Evolutionary conservation across 1,140 invertebrate genomes (phyloP).

Genomic region (Stegodyphus dumicola): DNA sequence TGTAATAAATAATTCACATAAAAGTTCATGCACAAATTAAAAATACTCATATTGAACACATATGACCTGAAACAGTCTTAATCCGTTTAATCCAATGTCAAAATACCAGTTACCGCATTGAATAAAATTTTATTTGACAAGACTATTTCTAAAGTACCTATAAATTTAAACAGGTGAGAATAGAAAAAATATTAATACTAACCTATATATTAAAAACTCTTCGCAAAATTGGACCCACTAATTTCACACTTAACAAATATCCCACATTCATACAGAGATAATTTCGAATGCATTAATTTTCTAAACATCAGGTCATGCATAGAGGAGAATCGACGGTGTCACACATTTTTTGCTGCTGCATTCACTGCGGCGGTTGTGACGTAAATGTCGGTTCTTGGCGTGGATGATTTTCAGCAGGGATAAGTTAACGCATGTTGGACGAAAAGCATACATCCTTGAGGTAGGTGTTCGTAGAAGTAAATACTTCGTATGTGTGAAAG

Average conservation of each 20-base stretch:
- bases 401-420: not conserved
- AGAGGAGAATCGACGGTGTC: constrained; percentile 37
- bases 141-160: no score
- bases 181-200: no score
- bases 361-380: constrained; percentile 46
- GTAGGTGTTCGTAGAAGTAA: not conserved
- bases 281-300: not conserved
- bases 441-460: not conserved
- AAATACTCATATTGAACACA: no score
- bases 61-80: no score
- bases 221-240: no score
- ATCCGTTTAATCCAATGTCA: no score
- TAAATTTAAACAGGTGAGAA: no score
- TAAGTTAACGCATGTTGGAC: not conserved
- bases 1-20: no score
- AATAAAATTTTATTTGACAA: no score
- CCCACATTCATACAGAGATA: not conserved
- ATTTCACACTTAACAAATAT: not conserved
- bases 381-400: constrained; percentile 12
- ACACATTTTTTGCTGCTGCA: constrained; percentile 52
- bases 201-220: no score
- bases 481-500: not conserved
- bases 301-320: not conserved
- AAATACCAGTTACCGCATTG: no score
- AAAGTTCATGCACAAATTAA: no score